A percentile compares a stretch with the other conserved stretches of the same genome.
Conservation (phyloP, 2,113 vertebrate genomes). For the Ondatra zibethicus region DNA sequence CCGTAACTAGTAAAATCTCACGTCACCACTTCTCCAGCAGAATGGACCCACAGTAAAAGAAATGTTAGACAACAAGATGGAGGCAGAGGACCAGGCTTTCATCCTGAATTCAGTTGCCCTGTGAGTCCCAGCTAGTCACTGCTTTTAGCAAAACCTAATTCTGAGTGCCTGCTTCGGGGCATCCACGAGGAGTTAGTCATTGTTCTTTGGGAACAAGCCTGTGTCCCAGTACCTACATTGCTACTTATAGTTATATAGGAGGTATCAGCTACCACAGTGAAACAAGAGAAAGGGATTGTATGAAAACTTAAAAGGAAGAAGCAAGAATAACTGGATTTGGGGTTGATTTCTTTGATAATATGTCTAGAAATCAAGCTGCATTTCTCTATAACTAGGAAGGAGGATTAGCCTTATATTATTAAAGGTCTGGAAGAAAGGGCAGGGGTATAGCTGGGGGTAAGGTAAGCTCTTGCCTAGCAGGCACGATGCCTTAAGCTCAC, state of each 20-base stretch:
- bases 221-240: neutral
- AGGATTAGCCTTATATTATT: neutral
- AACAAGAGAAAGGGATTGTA: neutral
- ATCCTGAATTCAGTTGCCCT: neutral
- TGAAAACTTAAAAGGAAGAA: neutral
- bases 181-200: neutral
- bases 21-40: neutral
- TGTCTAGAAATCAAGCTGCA: neutral
- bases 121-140: neutral
- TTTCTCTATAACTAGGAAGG: neutral
- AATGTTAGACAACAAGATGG: neutral
- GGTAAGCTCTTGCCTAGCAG: neutral
- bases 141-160: neutral
- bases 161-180: neutral
- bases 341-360: neutral
- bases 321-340: neutral
- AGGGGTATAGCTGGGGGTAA: neutral
- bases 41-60: no score
- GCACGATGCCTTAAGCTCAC: no score
- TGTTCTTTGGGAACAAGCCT: neutral
- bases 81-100: no score
- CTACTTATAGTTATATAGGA: neutral
- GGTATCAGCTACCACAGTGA: neutral
- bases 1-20: neutral
- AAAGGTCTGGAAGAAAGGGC: neutral